phyloP scores from a whole-genome alignment of 2,797 vertebrate species.

The Sebastiscus tertius region DNA sequence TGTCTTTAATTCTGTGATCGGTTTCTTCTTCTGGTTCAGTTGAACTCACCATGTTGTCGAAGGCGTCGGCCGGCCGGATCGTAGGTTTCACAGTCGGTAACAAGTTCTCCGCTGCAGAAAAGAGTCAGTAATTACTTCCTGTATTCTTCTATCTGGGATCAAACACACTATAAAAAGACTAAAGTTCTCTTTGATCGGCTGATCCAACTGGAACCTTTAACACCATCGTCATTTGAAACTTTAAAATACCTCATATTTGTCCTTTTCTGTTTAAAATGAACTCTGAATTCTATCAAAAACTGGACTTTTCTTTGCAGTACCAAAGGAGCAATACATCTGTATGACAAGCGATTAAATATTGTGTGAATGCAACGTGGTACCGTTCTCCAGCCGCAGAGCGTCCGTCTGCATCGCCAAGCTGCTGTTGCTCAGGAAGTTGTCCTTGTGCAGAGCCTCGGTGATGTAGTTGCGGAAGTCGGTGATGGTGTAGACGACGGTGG shows the following conservation, averaged over 20 bases:
- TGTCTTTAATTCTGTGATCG: not conserved
- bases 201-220: not conserved
- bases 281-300: too few species aligned
- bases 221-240: not conserved
- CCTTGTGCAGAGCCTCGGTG: conserved; percentile 88
- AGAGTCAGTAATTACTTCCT: not conserved
- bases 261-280: too few species aligned
- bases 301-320: too few species aligned
- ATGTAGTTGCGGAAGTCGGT: conserved; percentile 92
- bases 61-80: conserved; percentile 53
- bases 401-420: conserved; percentile 82
- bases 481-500: conserved; percentile 91
- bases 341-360: too few species aligned
- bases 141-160: not conserved
- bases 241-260: too few species aligned
- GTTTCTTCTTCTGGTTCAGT: not conserved
- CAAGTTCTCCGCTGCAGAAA: conserved; percentile 65
- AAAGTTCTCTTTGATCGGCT: too few species aligned
- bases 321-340: too few species aligned
- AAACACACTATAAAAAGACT: too few species aligned
- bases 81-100: conserved; percentile 67
- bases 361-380: conserved; percentile 62
- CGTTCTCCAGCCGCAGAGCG: conserved; percentile 83
- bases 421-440: conserved; percentile 84
- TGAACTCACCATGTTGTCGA: conserved; percentile 77